Conservation (phyloP, 1,140 invertebrate genomes). For the Macrobrachium rosenbergii region DNA sequence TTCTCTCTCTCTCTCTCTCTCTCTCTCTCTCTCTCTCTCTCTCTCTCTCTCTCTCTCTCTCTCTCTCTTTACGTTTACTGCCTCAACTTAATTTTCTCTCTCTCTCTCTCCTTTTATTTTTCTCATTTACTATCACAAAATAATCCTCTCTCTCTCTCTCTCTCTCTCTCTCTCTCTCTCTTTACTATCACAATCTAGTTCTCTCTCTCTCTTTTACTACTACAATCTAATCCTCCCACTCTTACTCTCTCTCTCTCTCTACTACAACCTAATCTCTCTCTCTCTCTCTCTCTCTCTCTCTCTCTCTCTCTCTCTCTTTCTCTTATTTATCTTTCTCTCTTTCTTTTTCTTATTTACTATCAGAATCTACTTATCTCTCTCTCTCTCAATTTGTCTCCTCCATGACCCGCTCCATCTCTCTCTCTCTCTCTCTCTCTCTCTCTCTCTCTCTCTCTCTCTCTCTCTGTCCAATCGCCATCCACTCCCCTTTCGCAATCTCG, state of each 20-base stretch:
- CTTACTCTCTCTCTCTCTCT: not conserved
- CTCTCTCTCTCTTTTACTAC: not conserved
- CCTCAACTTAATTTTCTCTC: not conserved
- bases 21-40: not conserved
- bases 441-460: conserved; percentile 10
- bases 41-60: too few relatives aligned
- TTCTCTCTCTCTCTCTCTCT: conserved; percentile 3
- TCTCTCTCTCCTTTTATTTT: too few relatives aligned
- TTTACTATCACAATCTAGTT: not conserved
- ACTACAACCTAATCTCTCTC: too few relatives aligned
- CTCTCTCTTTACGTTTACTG: too few relatives aligned
- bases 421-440: conserved; percentile 14
- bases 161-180: not conserved
- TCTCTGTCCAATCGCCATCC: not conserved
- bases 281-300: conserved; percentile 19
- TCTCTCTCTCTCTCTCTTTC: conserved; percentile 8
- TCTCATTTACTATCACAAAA: too few relatives aligned
- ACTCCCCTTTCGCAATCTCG: not conserved
- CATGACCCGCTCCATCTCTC: too few relatives aligned
- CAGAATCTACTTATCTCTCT: not conserved
- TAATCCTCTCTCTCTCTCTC: conserved; percentile 17
- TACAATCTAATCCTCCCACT: too few relatives aligned
- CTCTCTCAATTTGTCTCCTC: too few relatives aligned
- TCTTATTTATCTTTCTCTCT: not conserved
- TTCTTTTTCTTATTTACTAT: not conserved